These are phyloP conservation scores for Pygoscelis adeliae DNA, from an alignment of 2,113 vertebrate genomes.

Conservation along the genomic window DNA sequence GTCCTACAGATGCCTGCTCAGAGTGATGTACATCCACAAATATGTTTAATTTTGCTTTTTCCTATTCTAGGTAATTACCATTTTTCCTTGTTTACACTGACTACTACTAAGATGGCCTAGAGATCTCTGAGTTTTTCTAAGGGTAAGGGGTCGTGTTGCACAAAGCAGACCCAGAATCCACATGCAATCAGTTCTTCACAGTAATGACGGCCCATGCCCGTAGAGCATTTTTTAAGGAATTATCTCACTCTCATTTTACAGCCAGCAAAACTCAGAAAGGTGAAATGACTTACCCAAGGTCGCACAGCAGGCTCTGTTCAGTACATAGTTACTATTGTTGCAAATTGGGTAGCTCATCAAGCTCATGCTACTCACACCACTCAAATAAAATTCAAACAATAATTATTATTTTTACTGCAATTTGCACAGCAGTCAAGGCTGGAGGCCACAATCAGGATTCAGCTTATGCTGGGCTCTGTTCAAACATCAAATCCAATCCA, in stretches of 20 bases:
- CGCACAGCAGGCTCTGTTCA: slow-evolving; percentile 3
- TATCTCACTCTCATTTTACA: slow-evolving; percentile 5
- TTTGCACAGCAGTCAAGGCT: slow-evolving; percentile 6
- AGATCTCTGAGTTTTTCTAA: not conserved
- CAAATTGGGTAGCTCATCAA: slow-evolving; percentile 34
- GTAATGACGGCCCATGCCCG: not conserved
- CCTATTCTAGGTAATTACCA: not conserved
- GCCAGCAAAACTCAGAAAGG: not conserved
- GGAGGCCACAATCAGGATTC: slow-evolving; percentile 14
- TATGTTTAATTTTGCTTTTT: slow-evolving; percentile 25
- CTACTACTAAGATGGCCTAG: not conserved
- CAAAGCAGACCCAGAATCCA: not conserved
- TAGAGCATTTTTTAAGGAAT: not conserved
- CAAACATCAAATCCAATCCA: slow-evolving; percentile 3
- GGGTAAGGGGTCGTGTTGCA: not conserved
- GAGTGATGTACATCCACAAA: slow-evolving; percentile 40
- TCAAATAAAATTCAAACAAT: slow-evolving; percentile 48
- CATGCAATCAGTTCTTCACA: not conserved
- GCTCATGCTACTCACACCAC: not conserved
- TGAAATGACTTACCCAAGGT: slow-evolving; percentile 35
- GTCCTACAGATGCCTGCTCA: slow-evolving; percentile 16
- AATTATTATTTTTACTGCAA: slow-evolving; percentile 30
- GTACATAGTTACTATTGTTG: not conserved
- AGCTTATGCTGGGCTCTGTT: not conserved
- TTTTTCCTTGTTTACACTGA: slow-evolving; percentile 1